A percentile compares a stretch with the other conserved stretches of the same genome.
Evolutionary conservation across 2,113 vertebrate species (phyloP).

Genomic region (Chaetops frenatus): DNA sequence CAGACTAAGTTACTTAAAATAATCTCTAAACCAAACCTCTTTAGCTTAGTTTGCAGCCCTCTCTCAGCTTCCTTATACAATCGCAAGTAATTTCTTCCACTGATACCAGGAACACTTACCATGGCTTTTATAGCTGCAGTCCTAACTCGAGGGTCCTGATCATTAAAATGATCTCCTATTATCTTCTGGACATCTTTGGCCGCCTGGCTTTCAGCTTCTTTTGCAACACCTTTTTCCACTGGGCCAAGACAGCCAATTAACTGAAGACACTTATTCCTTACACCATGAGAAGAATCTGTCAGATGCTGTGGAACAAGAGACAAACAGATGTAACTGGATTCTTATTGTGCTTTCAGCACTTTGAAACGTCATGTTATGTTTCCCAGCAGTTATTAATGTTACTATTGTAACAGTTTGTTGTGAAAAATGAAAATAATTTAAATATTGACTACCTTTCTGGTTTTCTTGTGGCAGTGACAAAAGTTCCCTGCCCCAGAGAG

Average conservation of each 20-base stretch:
- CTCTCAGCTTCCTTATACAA: neutral
- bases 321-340: neutral
- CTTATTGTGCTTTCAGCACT: neutral
- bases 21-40: neutral
- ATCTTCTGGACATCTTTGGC: constrained; percentile 87
- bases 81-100: neutral
- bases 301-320: constrained; percentile 74
- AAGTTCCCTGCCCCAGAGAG: neutral
- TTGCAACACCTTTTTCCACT: constrained; percentile 75
- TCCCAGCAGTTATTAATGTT: neutral
- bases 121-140: constrained; percentile 95
- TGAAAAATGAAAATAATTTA: neutral
- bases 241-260: constrained; percentile 89
- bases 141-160: constrained; percentile 93
- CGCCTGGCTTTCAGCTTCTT: constrained; percentile 76
- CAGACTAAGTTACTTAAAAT: neutral
- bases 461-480: neutral
- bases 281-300: constrained; percentile 88
- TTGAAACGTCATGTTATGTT: neutral
- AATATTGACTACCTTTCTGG: neutral
- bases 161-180: constrained; percentile 90
- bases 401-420: neutral
- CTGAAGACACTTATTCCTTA: constrained; percentile 93
- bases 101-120: constrained; percentile 65
- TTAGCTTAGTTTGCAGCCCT: neutral